Conservation (phyloP, 2,797 vertebrate genomes). For the Ispidina lecontei region DNA sequence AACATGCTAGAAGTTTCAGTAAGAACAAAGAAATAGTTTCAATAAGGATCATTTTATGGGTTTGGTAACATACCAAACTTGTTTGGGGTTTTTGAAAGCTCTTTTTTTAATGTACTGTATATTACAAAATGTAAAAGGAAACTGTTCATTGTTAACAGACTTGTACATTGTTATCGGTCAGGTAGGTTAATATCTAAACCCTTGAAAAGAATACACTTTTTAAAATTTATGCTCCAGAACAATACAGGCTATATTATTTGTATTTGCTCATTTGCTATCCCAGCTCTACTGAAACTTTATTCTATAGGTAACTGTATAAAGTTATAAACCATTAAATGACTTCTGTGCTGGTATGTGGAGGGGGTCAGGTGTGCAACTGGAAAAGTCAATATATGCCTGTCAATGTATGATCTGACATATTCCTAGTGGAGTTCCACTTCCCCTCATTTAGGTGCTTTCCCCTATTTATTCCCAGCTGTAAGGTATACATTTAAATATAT, state of each 20-base stretch:
- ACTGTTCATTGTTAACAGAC: neutral
- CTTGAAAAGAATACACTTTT: neutral
- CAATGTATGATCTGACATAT: neutral
- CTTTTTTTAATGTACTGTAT: neutral
- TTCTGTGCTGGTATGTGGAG: neutral
- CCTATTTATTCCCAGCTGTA: neutral
- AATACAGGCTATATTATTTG: neutral
- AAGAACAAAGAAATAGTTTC: neutral
- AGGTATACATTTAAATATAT: neutral
- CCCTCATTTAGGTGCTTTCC: neutral
- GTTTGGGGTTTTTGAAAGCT: neutral
- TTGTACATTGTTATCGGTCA: neutral
- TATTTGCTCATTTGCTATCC: neutral
- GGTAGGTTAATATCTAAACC: conserved; percentile 13
- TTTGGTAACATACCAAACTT: neutral
- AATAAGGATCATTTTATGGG: neutral
- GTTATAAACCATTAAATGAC: neutral
- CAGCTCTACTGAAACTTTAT: neutral
- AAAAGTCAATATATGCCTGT: neutral
- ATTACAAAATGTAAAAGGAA: neutral
- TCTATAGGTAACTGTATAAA: neutral
- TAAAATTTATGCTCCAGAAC: neutral
- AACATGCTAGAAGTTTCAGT: neutral
- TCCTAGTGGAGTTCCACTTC: neutral
- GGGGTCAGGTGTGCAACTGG: neutral